A percentile compares a stretch with the other conserved stretches of the same genome.
Conservation (phyloP, 2,113 vertebrate genomes). For the Diphyllodes magnificus region DNA sequence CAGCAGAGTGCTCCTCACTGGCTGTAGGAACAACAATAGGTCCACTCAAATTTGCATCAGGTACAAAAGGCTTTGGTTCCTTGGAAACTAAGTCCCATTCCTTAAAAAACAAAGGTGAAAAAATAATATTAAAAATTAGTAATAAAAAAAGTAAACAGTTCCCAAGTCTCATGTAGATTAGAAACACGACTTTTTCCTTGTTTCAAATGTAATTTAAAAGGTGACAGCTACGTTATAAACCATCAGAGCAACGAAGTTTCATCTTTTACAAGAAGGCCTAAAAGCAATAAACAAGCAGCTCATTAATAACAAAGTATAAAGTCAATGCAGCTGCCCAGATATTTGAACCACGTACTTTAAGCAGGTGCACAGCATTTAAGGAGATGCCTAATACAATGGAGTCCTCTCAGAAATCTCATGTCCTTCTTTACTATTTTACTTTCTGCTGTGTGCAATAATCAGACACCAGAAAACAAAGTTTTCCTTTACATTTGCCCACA, state of each 20-base stretch:
- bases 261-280: neutral
- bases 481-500: neutral
- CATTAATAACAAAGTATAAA: neutral
- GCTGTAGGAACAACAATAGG: slow-evolving; percentile 91
- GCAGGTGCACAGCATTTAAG: neutral
- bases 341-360: neutral
- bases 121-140: neutral
- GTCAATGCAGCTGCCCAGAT: neutral
- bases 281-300: neutral
- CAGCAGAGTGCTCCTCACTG: slow-evolving; percentile 59
- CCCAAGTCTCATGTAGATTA: neutral
- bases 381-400: neutral
- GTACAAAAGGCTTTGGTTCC: slow-evolving; percentile 71
- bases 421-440: neutral
- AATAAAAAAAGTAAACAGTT: neutral
- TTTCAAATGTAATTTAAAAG: neutral
- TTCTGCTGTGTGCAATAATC: neutral
- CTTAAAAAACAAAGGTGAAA: slow-evolving; percentile 62
- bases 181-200: neutral
- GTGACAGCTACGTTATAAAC: neutral
- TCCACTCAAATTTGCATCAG: slow-evolving; percentile 61
- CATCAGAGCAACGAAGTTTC: neutral
- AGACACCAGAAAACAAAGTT: neutral
- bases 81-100: slow-evolving; percentile 79
- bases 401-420: neutral